Evolutionary conservation across 2,888 invertebrate genomes (phyloP).

Genomic region (Eupelmus urozonus): DNA sequence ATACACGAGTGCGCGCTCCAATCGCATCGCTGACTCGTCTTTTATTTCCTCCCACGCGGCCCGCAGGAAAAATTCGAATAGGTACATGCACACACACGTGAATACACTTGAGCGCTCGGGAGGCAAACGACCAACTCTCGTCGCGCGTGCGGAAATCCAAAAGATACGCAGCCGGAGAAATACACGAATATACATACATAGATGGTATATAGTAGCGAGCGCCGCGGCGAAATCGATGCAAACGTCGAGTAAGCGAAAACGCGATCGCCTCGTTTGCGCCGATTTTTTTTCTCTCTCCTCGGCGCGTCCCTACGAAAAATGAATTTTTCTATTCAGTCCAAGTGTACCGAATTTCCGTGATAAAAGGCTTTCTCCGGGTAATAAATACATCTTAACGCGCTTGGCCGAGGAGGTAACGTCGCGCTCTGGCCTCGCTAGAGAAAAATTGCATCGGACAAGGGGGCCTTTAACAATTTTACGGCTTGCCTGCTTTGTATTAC

Average conservation of each 20-base stretch:
- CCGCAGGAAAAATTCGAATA: not conserved
- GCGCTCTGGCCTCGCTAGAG: no score
- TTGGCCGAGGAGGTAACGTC: not conserved
- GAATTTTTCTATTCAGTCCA: not conserved
- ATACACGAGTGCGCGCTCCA: not conserved
- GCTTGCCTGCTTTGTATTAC: not conserved
- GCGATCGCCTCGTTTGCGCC: not conserved
- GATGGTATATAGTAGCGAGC: no score
- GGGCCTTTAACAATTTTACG: constrained; percentile 9
- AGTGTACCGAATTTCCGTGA: not conserved
- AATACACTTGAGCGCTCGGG: no score
- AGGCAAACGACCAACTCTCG: constrained; percentile 6
- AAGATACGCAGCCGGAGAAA: not conserved
- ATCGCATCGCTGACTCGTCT: not conserved
- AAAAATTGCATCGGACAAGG: not conserved
- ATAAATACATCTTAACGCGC: not conserved
- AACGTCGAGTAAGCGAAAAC: no score
- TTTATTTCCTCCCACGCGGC: not conserved
- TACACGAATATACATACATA: no score
- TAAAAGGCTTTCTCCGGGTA: not conserved
- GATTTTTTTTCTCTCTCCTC: not conserved
- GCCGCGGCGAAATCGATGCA: no score
- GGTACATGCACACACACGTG: not conserved
- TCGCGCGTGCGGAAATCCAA: not conserved
- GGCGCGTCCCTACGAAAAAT: not conserved